These are phyloP conservation scores for Talpa occidentalis DNA, from an alignment of 2,113 vertebrate genomes.

Conservation along the genomic window DNA sequence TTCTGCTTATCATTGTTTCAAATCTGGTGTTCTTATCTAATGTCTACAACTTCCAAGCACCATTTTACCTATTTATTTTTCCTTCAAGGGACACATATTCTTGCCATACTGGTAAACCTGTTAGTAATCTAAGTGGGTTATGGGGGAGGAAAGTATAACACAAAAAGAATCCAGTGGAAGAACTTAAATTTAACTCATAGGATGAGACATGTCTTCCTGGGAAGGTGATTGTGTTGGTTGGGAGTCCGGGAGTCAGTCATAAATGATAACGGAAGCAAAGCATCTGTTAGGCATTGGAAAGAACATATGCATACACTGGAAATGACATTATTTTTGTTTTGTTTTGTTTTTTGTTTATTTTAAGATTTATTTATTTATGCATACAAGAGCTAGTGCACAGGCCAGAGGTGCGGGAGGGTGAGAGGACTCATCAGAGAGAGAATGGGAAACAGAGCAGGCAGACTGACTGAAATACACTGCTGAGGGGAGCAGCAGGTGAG, in stretches of 20 bases:
- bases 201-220: neutral
- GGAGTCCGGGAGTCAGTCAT: neutral
- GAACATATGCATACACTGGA: neutral
- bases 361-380: too few species aligned
- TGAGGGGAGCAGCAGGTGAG: too few species aligned
- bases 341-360: too few species aligned
- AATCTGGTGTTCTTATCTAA: neutral
- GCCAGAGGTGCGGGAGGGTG: too few species aligned
- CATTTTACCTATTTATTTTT: neutral
- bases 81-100: neutral
- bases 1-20: neutral
- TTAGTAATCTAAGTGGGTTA: neutral
- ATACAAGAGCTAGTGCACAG: too few species aligned
- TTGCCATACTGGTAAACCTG: neutral
- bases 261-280: neutral
- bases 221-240: neutral
- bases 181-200: neutral
- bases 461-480: too few species aligned
- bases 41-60: neutral
- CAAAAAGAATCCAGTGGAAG: neutral
- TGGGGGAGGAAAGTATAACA: neutral
- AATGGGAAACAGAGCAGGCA: too few species aligned
- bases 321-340: neutral
- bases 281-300: neutral
- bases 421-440: too few species aligned